Percentiles rank a stretch among this genome's conserved stretches.
Evolutionary conservation across 1,140 invertebrate genomes (phyloP).

Genomic region (Stegodyphus dumicola): DNA sequence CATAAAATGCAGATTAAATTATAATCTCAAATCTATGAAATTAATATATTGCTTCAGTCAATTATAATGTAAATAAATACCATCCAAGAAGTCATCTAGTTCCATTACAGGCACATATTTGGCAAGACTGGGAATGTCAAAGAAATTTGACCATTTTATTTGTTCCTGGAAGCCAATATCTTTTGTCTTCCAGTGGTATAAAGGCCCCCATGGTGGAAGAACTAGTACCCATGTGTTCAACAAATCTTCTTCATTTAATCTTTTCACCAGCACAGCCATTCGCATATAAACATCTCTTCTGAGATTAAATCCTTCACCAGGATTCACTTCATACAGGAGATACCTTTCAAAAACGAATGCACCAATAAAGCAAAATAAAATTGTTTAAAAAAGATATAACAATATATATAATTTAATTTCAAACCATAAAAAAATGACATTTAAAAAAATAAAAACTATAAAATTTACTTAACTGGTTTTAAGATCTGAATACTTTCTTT

Average conservation of each 20-base stretch:
- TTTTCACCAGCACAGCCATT: constrained; percentile 82
- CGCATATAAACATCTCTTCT: constrained; percentile 94
- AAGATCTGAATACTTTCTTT: too few species aligned
- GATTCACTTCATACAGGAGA: constrained; percentile 93
- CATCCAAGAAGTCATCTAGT: constrained; percentile 80
- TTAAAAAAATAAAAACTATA: too few species aligned
- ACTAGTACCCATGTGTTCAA: constrained; percentile 73
- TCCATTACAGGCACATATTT: constrained; percentile 88
- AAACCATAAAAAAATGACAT: too few species aligned
- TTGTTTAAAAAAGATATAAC: neutral
- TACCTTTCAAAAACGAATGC: constrained; percentile 70
- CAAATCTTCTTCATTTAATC: constrained; percentile 74
- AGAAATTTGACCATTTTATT: constrained; percentile 85
- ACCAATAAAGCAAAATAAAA: neutral
- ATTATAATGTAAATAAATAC: constrained; percentile 19
- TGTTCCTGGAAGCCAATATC: constrained; percentile 71
- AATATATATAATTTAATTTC: neutral
- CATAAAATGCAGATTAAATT: too few species aligned
- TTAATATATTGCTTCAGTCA: too few species aligned
- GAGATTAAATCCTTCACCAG: constrained; percentile 96
- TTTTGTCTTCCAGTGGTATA: constrained; percentile 89
- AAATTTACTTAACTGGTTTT: neutral
- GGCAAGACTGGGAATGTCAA: constrained; percentile 84
- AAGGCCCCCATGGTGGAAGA: constrained; percentile 88
- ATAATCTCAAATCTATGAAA: too few species aligned